phyloP scores from a whole-genome alignment of 2,888 invertebrate species.

The Piscicola geometra region DNA sequence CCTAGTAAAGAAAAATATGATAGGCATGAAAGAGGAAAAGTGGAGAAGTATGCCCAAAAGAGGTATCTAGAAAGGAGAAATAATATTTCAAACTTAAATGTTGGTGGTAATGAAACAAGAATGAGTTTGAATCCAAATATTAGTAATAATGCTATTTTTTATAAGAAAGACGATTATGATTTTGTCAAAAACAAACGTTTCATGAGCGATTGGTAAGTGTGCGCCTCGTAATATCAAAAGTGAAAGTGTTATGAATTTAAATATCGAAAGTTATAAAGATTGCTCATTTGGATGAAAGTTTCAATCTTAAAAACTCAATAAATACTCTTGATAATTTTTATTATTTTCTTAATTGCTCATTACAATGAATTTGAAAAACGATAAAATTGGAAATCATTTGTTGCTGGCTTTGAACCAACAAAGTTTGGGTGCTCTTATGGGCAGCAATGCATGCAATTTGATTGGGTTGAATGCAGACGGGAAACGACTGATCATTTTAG shows the following conservation, averaged over 20 bases:
- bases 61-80: too few species aligned
- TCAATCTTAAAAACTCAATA: too few species aligned
- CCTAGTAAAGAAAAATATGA: too few species aligned
- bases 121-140: too few species aligned
- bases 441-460: not conserved
- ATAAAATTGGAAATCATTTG: not conserved
- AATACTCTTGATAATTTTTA: too few species aligned
- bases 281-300: not conserved
- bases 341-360: not conserved
- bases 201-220: slow-evolving; percentile 12
- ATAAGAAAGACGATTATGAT: not conserved
- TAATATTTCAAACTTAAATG: too few species aligned
- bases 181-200: slow-evolving; percentile 1
- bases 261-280: not conserved
- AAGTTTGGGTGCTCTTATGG: not conserved
- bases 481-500: not conserved
- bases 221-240: not conserved
- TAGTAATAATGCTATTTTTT: not conserved
- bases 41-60: too few species aligned
- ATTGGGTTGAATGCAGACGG: not conserved
- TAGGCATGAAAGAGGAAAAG: too few species aligned
- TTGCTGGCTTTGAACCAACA: not conserved
- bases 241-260: not conserved
- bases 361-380: not conserved
- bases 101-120: too few species aligned